Evolutionary conservation across 2,888 invertebrate species (phyloP).

Genomic region (Ornithoptera priamus): DNA sequence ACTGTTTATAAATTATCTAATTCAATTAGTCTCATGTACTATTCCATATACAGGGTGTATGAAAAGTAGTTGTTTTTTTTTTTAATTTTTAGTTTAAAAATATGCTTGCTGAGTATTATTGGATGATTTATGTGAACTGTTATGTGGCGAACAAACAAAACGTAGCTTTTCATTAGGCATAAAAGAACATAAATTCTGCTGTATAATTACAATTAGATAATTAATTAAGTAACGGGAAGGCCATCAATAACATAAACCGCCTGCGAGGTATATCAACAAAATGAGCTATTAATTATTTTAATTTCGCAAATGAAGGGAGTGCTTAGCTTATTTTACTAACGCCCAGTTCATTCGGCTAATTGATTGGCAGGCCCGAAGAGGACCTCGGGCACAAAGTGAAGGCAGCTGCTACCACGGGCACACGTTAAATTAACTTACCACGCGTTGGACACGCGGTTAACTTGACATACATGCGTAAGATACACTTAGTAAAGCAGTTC

Average conservation of each 20-base stretch:
- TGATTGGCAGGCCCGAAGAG: slow-evolving; percentile 16
- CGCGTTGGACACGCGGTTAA: background rate
- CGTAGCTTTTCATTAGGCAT: slow-evolving; percentile 17
- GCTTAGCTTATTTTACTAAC: slow-evolving; percentile 26
- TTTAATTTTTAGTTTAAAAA: background rate
- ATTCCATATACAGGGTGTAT: background rate
- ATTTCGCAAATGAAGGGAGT: slow-evolving; percentile 29
- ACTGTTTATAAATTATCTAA: too few relatives aligned
- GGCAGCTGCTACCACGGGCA: background rate
- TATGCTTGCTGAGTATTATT: background rate
- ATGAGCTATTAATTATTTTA: slow-evolving; percentile 30
- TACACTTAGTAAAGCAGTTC: too few relatives aligned
- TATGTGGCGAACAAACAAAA: slow-evolving; percentile 13
- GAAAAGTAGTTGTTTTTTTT: background rate
- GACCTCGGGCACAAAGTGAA: background rate
- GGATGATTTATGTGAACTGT: slow-evolving; percentile 13
- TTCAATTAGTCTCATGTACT: background rate
- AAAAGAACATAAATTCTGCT: slow-evolving; percentile 17
- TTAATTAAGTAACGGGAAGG: slow-evolving; percentile 25
- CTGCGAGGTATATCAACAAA: slow-evolving; percentile 27
- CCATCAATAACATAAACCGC: slow-evolving; percentile 27
- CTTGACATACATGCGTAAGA: background rate
- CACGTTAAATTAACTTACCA: background rate
- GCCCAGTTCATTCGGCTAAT: slow-evolving; percentile 27
- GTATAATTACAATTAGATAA: slow-evolving; percentile 30